Evolutionary conservation across 2,113 vertebrate species (phyloP), one percentile per base, ranked within the genome.

Genomic region (Microtus ochrogaster): DNA sequence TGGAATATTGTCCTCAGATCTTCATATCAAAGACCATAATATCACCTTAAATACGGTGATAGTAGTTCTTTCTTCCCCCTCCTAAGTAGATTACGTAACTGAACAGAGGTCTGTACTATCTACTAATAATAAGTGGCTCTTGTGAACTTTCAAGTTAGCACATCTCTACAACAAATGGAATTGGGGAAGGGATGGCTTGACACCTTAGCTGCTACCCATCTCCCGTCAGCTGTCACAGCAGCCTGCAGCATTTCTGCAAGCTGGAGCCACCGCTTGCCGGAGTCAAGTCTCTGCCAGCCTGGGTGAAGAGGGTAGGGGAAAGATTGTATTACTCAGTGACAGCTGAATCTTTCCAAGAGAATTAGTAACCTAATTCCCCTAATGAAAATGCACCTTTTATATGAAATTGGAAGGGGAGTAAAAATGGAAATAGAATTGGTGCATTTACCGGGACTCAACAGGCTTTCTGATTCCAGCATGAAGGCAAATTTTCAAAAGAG

Each of bases 291-390:
- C 88, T 91, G 92, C 92, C 93, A 95, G 81, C 44, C 61, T 44
- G 65, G 68, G 81, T 70, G 93, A 95, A 78, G 90, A 83, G 81
- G 77, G 47, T 61, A 92, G 73, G 66, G 55, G 22, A 88, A 95
- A 94, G 94, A 96, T 97, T 83, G 73, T 90, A 89, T 97, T 98
- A 96, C 97, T 92, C 78, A 28, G 90, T 91, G 95, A 97, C 97
- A 97, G 96, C 94, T 96, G 94, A 81, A 55, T 95, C 97, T 90
- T 94, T 96, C 95, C 95, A 97, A 90, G 84, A 97, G 96, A 94
- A 93, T 96, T 97, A 94, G 87, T 83, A 95, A 63, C 63, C 47
- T 89, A 95, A 97, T 96, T 96, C 92, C 94, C 79, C 82, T 91
- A 96, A 95, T 92, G 94, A 97, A 97, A 97, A 89, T 92, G 63